Conservation (phyloP, 2,888 invertebrate species). For the Horisme vitalbata region DNA sequence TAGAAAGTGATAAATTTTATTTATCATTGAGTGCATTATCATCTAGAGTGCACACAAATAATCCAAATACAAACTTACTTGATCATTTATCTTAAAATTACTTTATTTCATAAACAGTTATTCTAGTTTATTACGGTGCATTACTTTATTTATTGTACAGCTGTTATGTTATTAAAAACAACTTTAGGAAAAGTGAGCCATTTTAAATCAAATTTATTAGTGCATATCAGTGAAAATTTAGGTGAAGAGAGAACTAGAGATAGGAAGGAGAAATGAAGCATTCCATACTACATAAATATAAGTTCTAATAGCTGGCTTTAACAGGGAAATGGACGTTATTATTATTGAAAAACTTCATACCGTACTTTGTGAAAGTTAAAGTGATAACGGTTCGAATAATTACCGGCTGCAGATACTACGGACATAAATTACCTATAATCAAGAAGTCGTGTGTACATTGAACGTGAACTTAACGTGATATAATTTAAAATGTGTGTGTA, state of each 20-base stretch:
- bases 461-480: conserved; percentile 58
- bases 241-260: conserved; percentile 78
- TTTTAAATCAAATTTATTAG: conserved; percentile 79
- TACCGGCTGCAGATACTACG: conserved; percentile 55
- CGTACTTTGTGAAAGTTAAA: conserved; percentile 47
- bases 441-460: conserved; percentile 55
- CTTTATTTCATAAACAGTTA: conserved; percentile 51
- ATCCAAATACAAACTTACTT: conserved; percentile 18
- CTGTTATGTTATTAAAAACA: conserved; percentile 52
- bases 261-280: conserved; percentile 80
- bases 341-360: conserved; percentile 52
- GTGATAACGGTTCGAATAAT: conserved; percentile 48
- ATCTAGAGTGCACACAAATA: conserved; percentile 57
- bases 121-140: conserved; percentile 66
- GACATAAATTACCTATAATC: conserved; percentile 44
- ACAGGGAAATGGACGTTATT: conserved; percentile 81
- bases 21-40: conserved; percentile 55
- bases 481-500: conserved; percentile 43
- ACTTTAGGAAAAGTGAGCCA: conserved; percentile 82
- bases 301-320: conserved; percentile 80
- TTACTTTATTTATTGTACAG: conserved; percentile 52
- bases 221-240: conserved; percentile 79
- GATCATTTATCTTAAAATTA: conserved; percentile 30
- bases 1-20: conserved; percentile 39
- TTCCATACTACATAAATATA: conserved; percentile 78